Evolutionary conservation across 2,113 vertebrate species (phyloP).

Genomic region (Notiomystis cincta): DNA sequence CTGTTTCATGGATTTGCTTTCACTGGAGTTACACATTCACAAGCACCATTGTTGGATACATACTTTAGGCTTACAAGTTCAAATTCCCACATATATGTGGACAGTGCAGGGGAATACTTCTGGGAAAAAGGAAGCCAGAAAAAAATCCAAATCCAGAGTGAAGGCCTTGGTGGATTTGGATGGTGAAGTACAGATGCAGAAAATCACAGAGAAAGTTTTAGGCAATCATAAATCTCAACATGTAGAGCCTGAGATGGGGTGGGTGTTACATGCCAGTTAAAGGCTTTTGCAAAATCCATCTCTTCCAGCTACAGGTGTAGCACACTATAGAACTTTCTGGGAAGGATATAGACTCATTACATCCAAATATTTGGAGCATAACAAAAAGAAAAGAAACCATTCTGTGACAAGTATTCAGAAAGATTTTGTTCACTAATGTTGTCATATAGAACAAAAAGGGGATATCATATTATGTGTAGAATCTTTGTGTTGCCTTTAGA

Average conservation of each 20-base stretch:
- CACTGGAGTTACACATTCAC: background rate
- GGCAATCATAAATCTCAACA: background rate
- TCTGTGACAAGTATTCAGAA: background rate
- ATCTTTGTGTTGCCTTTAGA: background rate
- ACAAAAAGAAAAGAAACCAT: background rate
- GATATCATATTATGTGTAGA: background rate
- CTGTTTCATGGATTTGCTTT: background rate
- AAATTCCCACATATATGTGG: background rate
- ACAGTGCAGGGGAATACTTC: background rate
- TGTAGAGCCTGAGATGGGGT: background rate
- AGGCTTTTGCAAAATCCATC: background rate
- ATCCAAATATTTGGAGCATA: background rate
- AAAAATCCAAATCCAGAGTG: background rate
- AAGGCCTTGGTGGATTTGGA: background rate
- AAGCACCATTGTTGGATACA: background rate
- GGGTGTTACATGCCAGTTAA: background rate
- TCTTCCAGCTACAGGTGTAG: background rate
- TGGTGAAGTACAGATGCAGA: background rate
- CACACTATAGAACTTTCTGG: background rate
- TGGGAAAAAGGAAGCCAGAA: background rate
- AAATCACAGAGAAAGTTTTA: background rate
- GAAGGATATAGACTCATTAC: background rate
- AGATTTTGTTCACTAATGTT: background rate
- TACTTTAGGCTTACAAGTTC: background rate
- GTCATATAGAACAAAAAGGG: background rate